A percentile compares a stretch with the other conserved stretches of the same genome.
Conservation (phyloP, 2,888 invertebrate genomes). For the Caenorhabditis wallacei region DNA sequence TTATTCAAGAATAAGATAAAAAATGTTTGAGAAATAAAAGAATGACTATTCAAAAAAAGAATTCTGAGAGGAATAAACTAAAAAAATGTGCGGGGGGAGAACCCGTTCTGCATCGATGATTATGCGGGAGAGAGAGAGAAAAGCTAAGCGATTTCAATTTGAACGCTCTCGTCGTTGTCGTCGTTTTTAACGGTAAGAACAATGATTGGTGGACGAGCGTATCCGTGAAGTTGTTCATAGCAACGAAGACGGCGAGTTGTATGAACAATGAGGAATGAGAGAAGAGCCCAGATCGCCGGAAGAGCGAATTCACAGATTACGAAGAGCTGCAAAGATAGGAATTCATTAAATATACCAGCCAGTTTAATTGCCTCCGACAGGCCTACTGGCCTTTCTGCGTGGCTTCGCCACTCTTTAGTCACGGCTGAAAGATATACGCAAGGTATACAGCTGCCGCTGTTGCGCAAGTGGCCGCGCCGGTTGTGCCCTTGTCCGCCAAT, state of each 20-base stretch:
- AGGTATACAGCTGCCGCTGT: no score
- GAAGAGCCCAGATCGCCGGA: conserved; percentile 72
- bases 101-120: conserved; percentile 60
- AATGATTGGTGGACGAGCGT: conserved; percentile 75
- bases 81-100: conserved; percentile 27
- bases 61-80: background rate
- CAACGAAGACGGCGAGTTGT: conserved; percentile 70
- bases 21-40: background rate
- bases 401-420: no score
- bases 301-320: conserved; percentile 74
- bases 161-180: conserved; percentile 77
- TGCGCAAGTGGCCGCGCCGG: no score
- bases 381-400: no score
- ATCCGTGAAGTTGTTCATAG: conserved; percentile 74
- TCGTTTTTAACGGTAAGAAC: conserved; percentile 77
- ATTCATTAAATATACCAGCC: background rate
- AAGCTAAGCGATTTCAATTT: conserved; percentile 74
- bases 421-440: no score
- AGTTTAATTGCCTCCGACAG: no score
- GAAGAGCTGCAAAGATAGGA: conserved; percentile 60
- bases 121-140: conserved; percentile 29
- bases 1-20: no score
- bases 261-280: conserved; percentile 72
- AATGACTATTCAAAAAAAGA: background rate
- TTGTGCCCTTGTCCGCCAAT: no score